phyloP scores from a whole-genome alignment of 2,888 invertebrate species.

The Mesorhabditis sp. region DNA sequence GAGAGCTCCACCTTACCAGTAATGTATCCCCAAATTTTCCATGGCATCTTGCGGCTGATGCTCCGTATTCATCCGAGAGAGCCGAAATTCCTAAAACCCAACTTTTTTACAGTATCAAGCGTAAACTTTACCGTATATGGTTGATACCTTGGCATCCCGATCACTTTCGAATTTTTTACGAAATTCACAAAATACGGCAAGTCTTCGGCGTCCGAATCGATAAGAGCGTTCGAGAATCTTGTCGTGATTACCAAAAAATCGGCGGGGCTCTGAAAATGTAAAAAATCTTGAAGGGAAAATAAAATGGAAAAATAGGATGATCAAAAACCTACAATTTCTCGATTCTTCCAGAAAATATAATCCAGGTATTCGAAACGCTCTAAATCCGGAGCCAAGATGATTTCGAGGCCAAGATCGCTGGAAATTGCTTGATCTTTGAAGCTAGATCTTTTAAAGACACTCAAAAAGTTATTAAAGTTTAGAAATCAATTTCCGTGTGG shows the following conservation, averaged over 20 bases:
- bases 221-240: not conserved
- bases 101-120: not conserved
- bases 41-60: not conserved
- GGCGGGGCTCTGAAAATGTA: not conserved
- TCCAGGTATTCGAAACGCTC: slow-evolving; percentile 6
- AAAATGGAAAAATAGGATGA: no score
- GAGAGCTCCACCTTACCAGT: not conserved
- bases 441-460: no score
- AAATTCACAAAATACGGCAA: not conserved
- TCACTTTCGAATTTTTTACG: not conserved
- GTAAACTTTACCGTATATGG: not conserved
- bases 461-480: no score
- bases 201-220: not conserved
- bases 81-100: not conserved
- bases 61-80: not conserved
- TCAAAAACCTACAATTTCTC: not conserved
- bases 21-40: not conserved
- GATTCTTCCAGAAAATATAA: slow-evolving; percentile 3
- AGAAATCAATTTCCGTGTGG: no score
- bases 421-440: no score
- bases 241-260: not conserved
- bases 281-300: no score
- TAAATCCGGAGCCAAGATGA: not conserved
- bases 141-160: not conserved
- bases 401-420: not conserved